Evolutionary conservation across 2,113 vertebrate species (phyloP).

Genomic region (Osmerus mordax): DNA sequence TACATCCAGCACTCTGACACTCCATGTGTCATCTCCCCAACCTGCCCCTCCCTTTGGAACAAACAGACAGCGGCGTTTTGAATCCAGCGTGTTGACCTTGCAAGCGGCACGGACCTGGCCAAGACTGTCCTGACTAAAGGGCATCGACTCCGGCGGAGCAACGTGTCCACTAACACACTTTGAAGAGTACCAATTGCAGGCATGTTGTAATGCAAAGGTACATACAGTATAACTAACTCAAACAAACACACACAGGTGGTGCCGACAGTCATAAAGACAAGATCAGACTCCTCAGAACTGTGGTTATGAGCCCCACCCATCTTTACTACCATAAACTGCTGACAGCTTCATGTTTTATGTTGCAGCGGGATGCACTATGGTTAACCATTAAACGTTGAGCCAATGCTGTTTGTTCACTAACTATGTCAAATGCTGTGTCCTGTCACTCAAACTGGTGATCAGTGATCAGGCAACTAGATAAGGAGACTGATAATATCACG

Average conservation of each 20-base stretch:
- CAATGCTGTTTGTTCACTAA: conserved; percentile 10
- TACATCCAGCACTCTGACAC: conserved; percentile 27
- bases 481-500: conserved; percentile 22
- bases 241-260: not conserved
- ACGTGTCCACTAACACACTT: not conserved
- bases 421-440: conserved; percentile 31
- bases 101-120: no score
- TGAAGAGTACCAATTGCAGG: no score
- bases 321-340: conserved; percentile 29
- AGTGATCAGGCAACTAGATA: conserved; percentile 37
- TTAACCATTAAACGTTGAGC: conserved; percentile 50
- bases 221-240: no score
- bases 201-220: no score
- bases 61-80: not conserved
- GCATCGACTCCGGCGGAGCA: no score
- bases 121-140: no score
- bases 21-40: conserved; percentile 31
- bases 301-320: conserved; percentile 15
- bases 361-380: conserved; percentile 16
- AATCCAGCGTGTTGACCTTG: no score
- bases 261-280: not conserved
- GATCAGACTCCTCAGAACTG: no score
- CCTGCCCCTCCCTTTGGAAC: conserved; percentile 11
- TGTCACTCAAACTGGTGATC: conserved; percentile 62
- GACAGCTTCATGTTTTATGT: conserved; percentile 10